phyloP scores from a whole-genome alignment of 1,140 invertebrate species.

The Habropoda laboriosa region DNA sequence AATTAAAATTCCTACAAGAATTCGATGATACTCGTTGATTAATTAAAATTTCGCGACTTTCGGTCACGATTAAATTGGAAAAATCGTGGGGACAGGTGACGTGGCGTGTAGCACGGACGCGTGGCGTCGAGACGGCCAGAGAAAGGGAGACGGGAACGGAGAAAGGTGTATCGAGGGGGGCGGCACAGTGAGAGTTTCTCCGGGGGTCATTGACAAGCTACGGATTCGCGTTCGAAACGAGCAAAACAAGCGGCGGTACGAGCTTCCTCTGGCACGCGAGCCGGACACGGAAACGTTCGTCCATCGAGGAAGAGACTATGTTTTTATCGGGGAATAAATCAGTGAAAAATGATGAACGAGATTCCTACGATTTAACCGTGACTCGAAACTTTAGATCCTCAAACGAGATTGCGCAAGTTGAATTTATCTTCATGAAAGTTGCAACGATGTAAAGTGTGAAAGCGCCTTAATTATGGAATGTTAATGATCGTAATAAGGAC shows the following conservation, averaged over 20 bases:
- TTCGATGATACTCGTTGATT: no score
- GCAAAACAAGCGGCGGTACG: constrained; percentile 34
- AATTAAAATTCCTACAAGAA: no score
- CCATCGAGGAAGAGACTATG: no score
- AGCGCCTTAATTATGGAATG: no score
- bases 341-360: background rate
- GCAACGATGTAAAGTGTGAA: no score
- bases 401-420: no score
- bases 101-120: constrained; percentile 5
- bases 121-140: background rate
- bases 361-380: no score
- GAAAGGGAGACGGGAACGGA: constrained; percentile 7
- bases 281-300: constrained; percentile 38
- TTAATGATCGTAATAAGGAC: no score
- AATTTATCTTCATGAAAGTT: no score
- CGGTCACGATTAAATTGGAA: background rate
- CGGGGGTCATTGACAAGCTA: constrained; percentile 62
- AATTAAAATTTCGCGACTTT: no score
- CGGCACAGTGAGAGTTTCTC: constrained; percentile 58
- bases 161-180: background rate
- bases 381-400: no score
- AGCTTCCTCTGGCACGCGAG: constrained; percentile 6
- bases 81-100: constrained; percentile 12
- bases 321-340: no score
- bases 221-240: constrained; percentile 51